Evolutionary conservation across 1,140 invertebrate genomes (phyloP).

Genomic region (Gonatopus flavifemur): DNA sequence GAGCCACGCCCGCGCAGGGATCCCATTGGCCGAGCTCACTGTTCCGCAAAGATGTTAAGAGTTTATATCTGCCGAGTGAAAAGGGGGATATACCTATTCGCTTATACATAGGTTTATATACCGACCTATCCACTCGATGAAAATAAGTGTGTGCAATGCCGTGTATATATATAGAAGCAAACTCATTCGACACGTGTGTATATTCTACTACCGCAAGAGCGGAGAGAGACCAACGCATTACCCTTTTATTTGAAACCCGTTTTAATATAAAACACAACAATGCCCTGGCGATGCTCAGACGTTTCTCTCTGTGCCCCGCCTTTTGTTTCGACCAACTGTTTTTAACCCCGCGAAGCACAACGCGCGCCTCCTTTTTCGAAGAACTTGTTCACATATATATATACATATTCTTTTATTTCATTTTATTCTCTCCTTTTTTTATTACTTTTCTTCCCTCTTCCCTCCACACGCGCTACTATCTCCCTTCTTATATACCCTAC

Average conservation of each 20-base stretch:
- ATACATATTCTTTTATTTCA: no score
- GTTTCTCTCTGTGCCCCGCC: conserved; percentile 37
- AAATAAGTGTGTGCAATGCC: background rate
- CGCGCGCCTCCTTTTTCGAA: conserved; percentile 27
- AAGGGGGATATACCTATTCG: conserved; percentile 43
- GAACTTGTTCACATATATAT: no score
- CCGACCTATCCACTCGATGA: conserved; percentile 35
- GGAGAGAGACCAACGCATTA: conserved; percentile 44
- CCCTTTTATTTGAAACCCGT: conserved; percentile 49
- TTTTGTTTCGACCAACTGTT: conserved; percentile 52
- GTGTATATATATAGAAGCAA: conserved; percentile 1
- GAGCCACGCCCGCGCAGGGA: conserved; percentile 29
- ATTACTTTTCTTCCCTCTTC: conserved; percentile 7
- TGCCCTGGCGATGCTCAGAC: conserved; percentile 45
- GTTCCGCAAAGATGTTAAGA: conserved; percentile 47
- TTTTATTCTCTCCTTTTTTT: conserved; percentile 14
- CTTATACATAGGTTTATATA: no score
- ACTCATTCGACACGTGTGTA: conserved; percentile 26
- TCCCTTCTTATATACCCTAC: background rate
- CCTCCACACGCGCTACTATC: conserved; percentile 3
- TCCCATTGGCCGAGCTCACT: conserved; percentile 33
- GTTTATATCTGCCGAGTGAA: conserved; percentile 47
- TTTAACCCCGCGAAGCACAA: no score
- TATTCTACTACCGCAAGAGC: conserved; percentile 9
- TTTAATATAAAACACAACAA: conserved; percentile 40